These are phyloP conservation scores for Atopsyche davidsoni DNA, from an alignment of 1,140 invertebrate genomes.

Conservation along the genomic window DNA sequence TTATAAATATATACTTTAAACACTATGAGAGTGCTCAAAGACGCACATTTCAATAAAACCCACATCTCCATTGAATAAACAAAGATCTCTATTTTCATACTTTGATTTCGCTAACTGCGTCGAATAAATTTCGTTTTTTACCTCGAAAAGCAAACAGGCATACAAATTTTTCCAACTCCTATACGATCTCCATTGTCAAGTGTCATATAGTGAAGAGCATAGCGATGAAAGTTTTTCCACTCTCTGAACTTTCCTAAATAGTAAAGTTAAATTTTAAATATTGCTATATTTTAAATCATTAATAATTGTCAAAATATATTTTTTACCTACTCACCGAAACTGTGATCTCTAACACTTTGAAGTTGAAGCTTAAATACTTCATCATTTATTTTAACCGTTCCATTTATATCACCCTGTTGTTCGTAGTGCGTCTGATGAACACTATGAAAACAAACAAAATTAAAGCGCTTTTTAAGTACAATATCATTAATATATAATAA, in stretches of 20 bases:
- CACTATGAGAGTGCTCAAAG: no score
- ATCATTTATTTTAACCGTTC: constrained; percentile 48
- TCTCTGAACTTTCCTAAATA: constrained; percentile 51
- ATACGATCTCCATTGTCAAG: constrained; percentile 60
- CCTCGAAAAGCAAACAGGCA: constrained; percentile 55
- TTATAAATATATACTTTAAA: no score
- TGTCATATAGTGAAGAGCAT: constrained; percentile 60
- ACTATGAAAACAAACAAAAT: no score
- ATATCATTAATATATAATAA: no score
- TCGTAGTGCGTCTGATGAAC: constrained; percentile 70
- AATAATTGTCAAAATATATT: not conserved
- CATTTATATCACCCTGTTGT: constrained; percentile 56
- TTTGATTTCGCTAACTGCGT: no score
- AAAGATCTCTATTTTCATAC: no score
- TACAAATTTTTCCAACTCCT: constrained; percentile 57
- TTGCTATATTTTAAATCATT: not conserved
- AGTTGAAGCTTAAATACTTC: constrained; percentile 43
- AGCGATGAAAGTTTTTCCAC: constrained; percentile 63
- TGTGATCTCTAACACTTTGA: constrained; percentile 56
- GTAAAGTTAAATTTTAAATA: constrained; percentile 2
- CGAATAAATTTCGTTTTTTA: no score
- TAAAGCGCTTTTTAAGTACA: no score
- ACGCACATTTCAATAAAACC: no score
- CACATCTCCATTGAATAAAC: no score
- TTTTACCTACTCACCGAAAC: constrained; percentile 46